Evolutionary conservation across 2,888 invertebrate genomes (phyloP), one percentile per base, ranked within the genome.

Genomic region (Tiliacea citrago): DNA sequence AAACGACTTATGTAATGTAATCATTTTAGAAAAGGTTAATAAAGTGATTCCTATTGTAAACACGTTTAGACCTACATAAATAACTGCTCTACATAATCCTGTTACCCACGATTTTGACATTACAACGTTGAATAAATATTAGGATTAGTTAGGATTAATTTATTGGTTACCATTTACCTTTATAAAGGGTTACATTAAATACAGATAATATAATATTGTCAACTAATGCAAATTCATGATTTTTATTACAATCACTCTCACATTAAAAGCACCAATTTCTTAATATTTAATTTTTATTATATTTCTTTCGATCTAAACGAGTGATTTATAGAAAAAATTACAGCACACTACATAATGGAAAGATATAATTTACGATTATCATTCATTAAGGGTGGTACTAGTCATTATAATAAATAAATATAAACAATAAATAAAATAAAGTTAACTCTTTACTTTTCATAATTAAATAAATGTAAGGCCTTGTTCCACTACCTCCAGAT

Each of bases 231-330:
- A 81, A 78, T 88, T 85, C 87, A 80, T 79, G 61, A 49, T 77
- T 66, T 55, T 78, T 71, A 76, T 78, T 66, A 73, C 60, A 35
- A 86, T 78, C 76, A 83, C 73, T 77, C 77, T 75, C 80, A 79
- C 80, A 70, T 70, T 79, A 78, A 77, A 88, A 89, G 88, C 89
- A 88, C 89, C 88, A 77, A 89, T 85, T 83, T 86, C 75, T 85
- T 85, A 79, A 67, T 61, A 69, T 80, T 69, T 65, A 69, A 39
- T 74, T 73, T 29, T 39, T 21, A 55, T 21, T 45, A 62, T 29
- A 29, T 45, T 58, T 42, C 47, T 29, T 42, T 57, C 13, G 13
- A 18, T 62, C 29, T 53, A 42, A 9, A 47, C 24, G 13, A 51
- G 42, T 69, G 69, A 24, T 63, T 53, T 69, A 67, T 42, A 18